Evolutionary conservation across 2,888 invertebrate species (phyloP).

Genomic region (Heliconius ismenius): DNA sequence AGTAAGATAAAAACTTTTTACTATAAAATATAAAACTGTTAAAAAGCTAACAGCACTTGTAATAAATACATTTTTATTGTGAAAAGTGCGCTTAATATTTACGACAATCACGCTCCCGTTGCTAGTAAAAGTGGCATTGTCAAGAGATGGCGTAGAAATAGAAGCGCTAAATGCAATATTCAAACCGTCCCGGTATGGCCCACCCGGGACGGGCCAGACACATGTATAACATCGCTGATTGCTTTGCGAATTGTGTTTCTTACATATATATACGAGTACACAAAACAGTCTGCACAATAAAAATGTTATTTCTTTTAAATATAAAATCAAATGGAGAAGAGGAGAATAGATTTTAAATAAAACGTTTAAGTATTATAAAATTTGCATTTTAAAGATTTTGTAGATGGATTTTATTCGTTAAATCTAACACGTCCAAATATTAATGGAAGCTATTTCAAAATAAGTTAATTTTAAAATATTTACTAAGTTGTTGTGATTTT

Average conservation of each 20-base stretch:
- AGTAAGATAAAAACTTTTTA: not conserved
- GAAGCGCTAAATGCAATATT: conserved; percentile 72
- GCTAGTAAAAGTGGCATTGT: conserved; percentile 29
- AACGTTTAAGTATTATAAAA: not conserved
- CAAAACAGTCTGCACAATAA: conserved; percentile 47
- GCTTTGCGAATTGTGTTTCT: conserved; percentile 65
- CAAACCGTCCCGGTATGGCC: conserved; percentile 67
- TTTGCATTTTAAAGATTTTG: not conserved
- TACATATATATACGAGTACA: conserved; percentile 59
- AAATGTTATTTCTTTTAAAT: conserved; percentile 36
- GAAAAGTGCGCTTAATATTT: conserved; percentile 25
- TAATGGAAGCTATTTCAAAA: not conserved
- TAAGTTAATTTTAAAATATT: not conserved
- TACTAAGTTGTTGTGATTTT: conserved; percentile 11
- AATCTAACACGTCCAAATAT: not conserved
- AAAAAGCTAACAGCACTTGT: not conserved
- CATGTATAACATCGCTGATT: conserved; percentile 70
- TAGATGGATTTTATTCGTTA: not conserved
- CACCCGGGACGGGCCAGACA: conserved; percentile 64
- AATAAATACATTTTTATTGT: conserved; percentile 22
- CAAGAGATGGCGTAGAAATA: conserved; percentile 47
- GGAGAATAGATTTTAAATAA: not conserved
- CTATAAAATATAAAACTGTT: not conserved
- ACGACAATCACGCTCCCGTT: conserved; percentile 31
- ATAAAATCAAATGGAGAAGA: conserved; percentile 4